Conservation (phyloP, 64 coral and sea anemone genomes). For the Dendronephthya gigantea region DNA sequence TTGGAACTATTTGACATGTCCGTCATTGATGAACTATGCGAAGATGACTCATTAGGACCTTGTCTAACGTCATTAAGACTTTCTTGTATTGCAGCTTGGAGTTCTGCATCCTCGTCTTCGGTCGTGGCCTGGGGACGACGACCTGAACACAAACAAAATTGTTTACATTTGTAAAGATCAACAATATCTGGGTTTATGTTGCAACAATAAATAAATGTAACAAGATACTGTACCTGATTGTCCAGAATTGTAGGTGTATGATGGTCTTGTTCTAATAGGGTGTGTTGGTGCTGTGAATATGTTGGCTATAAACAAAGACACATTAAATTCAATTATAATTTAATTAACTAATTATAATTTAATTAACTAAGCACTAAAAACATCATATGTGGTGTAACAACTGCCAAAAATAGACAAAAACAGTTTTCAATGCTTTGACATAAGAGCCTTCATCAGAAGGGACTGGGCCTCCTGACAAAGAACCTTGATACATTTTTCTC, state of each 20-base stretch:
- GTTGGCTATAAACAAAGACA: not conserved
- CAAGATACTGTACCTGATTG: constrained; percentile 25
- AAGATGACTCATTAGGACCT: not conserved
- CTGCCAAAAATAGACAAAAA: too few relatives aligned
- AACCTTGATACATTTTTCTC: too few relatives aligned
- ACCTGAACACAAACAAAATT: not conserved
- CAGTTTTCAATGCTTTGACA: too few relatives aligned
- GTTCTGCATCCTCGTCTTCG: constrained; percentile 59
- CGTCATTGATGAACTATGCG: not conserved
- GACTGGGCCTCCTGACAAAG: too few relatives aligned
- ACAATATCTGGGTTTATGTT: not conserved
- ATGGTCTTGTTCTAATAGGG: not conserved
- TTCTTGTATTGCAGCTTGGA: constrained; percentile 69
- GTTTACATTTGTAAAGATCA: not conserved
- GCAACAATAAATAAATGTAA: not conserved
- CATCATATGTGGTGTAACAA: too few relatives aligned
- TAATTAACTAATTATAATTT: not conserved
- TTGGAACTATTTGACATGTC: not conserved
- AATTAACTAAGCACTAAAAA: too few relatives aligned
- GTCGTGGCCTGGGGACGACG: not conserved
- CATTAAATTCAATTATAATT: too few relatives aligned
- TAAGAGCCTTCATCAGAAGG: too few relatives aligned
- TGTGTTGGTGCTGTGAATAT: not conserved
- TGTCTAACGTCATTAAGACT: constrained; percentile 67
- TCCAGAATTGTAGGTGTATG: constrained; percentile 42